phyloP scores from a whole-genome alignment of 2,113 vertebrate species.

The Micromys minutus region DNA sequence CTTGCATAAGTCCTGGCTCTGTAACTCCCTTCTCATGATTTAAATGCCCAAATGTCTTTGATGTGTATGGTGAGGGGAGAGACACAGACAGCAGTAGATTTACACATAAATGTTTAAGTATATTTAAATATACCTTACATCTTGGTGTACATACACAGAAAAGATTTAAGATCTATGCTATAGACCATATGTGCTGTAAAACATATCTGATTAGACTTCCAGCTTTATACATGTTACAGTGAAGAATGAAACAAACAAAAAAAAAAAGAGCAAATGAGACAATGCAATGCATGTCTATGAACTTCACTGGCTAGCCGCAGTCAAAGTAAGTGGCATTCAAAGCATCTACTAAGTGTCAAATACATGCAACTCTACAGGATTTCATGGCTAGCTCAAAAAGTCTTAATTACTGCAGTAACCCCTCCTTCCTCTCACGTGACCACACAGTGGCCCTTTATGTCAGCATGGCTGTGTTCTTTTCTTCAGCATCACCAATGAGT shows the following conservation, averaged over 20 bases:
- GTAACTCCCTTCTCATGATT: conserved; percentile 13
- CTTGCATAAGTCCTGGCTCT: background rate
- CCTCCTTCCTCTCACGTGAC: background rate
- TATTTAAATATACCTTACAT: conserved; percentile 44
- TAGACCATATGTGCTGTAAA: background rate
- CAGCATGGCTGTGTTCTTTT: background rate
- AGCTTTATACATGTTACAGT: background rate
- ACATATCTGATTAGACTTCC: background rate
- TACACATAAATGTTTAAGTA: conserved; percentile 46
- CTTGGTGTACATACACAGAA: background rate
- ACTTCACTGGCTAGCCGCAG: conserved; percentile 1
- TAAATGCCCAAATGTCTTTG: conserved; percentile 53
- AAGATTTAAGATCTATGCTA: background rate
- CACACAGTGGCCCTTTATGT: background rate
- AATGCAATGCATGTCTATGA: background rate
- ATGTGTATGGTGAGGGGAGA: conserved; percentile 14
- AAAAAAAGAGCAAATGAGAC: background rate
- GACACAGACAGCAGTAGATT: conserved; percentile 27
- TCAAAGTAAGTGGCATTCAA: conserved; percentile 11
- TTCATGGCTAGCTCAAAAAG: conserved; percentile 14
- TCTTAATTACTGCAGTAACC: background rate
- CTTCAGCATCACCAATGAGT: background rate
- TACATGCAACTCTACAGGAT: background rate
- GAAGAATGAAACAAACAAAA: too few relatives aligned
- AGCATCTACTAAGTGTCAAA: background rate